Evolutionary conservation across 35 echinoderm and acorn worm genomes (phyloP), one percentile per base, ranked within the genome.

Genomic region (Apostichopus californicus): DNA sequence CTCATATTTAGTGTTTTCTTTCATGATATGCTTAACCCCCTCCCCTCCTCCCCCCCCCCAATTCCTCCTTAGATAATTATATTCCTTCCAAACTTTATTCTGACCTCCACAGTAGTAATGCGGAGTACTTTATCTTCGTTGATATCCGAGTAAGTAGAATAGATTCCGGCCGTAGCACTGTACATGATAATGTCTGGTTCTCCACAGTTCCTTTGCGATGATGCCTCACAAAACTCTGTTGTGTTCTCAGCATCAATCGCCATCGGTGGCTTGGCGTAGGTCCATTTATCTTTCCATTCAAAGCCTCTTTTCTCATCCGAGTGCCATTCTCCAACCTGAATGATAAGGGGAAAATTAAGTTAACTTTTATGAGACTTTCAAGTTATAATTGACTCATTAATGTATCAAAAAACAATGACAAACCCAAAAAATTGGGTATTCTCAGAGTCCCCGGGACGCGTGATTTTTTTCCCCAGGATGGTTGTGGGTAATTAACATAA

Each of bases 241-340:
- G 46, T 20, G 52, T 83, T 55, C 2, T 55, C 52, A n/a, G 9
- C 53, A 18, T 34, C 55, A n/a, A 24, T 12, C 11, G n/a, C 46
- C 5, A 20, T 55, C 2, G 80, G 52, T 10, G 53, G 9, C 55
- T 55, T 83, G 6, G 25, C 80, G 10, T 83, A 8, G 1, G n/a
- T 53, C 80, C 80, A 83, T 15, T 8, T 15, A 34, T 56, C 17
- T 53, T 34, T 14, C 80, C 80, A 83, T 6, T 83, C 5, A 17
- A 83, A 83, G 10, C 80, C 55, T 83, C 17, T 55, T 17, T 83
- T 53, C 55, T 53, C 25, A n/a, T 55, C 52, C 25, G 80, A 83
- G 55, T 83, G 55, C 80, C 80, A 83, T 55, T 83, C 80, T 55
- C 80, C 80, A 17, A 83, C 52, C 80, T 83, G 34, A 46, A 46